Base-by-base conservation (phyloP, 2,113 vertebrate genomes). In the Butorides virescens region DNA sequence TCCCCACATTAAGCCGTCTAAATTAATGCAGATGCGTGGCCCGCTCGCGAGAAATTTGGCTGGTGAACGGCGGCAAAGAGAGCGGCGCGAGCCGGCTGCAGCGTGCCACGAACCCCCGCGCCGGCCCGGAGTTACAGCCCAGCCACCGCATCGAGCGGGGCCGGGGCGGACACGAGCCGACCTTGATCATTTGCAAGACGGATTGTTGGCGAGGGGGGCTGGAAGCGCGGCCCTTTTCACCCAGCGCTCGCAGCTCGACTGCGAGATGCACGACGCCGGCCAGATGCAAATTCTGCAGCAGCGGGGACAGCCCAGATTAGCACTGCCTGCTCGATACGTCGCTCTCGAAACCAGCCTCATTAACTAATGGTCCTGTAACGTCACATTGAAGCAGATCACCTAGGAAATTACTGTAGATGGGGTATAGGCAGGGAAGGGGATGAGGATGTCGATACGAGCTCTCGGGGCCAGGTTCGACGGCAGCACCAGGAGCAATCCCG, bases 11-110 rank as follows among this genome's bases (percentile, higher is more conserved):
- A 91, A 90, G 82, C 65, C 37, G 1, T 46, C 77, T 73, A 63
- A 95, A 97, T 96, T 82, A 95, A 96, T 76, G 92, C 94, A 94
- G 94, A 95, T 86, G 76, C 34, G 32, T 9, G 52, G 63, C 62
- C 56, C 5, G 42, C 65, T 84, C 14, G 2, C 21, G 6, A 74
- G 82, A 86, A 93, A 46, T n/a, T 56, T 21, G 83, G 62, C 62
- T 17, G 61, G 49, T 9, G 80, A 75, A 32, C 1, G 15, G 87
- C 6, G 4, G 88, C 39, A 11, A 18, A 42, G 25, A 15, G 83
- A 74, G 63, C 2, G 27, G 66, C 0, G 36, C 3, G 39, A 26
- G 78, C 62, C 10, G 13, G 42, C 73, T 37, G 62, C 34, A 14
- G 75, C 14, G 6, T 1, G 32, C 44, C 56, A 20, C 3, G 1